Evolutionary conservation across 2,797 vertebrate genomes (phyloP), one percentile per base, ranked within the genome.

Genomic region (Taenioides sp.): DNA sequence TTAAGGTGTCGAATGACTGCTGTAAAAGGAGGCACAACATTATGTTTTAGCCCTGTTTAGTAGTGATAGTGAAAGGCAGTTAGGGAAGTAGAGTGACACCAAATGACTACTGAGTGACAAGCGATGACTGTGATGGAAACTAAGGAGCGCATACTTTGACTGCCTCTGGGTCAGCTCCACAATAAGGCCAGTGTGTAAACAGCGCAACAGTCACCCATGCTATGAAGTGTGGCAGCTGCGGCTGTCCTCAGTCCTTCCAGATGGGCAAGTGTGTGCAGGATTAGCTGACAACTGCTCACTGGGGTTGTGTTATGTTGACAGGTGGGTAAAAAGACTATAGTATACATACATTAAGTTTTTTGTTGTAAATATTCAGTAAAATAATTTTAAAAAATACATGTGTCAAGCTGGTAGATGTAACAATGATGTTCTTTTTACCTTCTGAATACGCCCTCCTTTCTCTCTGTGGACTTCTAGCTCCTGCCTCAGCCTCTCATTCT

Each of bases 401-500:
- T 31, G 7, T 31, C 25, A 60, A 60, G 58, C 25, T 60, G 4
- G 27, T 17, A 14, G 28, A 23, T 11, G 4, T 54, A 6, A 16
- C 28, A 55, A 25, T 7, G 1, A 7, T 1, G 31, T 58, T 54
- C 20, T 61, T 59, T 54, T 23, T 91, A 98, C 98, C 97, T 97
- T 99, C 85, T 98, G 96, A 71, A 99, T 97, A 16, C 95, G 92
- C 70, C 88, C 72, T 0, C 94, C 93, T 79, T 98, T 98, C 90
- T 98, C 95, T 0, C 81, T 81, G 0, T 94, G 95, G 61, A 83
- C 93, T 73, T 96, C 96, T 81, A 98, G 91, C 83, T 98, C 96
- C 58, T 94, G 93, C 84, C 94, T 95, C 31, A 98, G 91, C 80
- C 92, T 93, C 87, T 97, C 95, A 0, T 99, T 99, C 83, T 99